A percentile compares a stretch with the other conserved stretches of the same genome.
Conservation (phyloP, 92 coral and sea anemone genomes). For the Parazoanthus darwini region DNA sequence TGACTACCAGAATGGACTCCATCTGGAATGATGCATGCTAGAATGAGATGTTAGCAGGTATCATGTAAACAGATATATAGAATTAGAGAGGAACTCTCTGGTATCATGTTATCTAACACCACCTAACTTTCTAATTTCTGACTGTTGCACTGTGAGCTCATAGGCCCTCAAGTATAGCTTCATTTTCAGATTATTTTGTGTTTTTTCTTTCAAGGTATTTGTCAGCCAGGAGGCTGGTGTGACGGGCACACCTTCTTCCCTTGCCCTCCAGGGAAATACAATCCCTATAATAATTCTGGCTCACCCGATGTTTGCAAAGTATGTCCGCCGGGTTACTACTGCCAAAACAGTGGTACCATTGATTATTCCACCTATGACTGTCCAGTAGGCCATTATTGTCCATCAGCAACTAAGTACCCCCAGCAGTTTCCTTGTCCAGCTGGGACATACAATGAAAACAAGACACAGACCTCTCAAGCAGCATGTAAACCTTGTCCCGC, state of each 20-base stretch:
- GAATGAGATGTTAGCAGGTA: no score
- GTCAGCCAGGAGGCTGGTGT: slow-evolving; percentile 95
- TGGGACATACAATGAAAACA: slow-evolving; percentile 84
- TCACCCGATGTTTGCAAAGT: slow-evolving; percentile 64
- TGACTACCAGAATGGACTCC: no score
- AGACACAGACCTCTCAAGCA: slow-evolving; percentile 70
- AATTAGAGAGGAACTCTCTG: no score
- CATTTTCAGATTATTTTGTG: neutral
- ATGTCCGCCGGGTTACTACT: slow-evolving; percentile 91
- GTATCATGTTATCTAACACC: no score
- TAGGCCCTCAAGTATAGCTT: neutral
- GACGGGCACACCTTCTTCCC: slow-evolving; percentile 90
- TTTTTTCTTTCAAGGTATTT: slow-evolving; percentile 65
- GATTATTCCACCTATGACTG: slow-evolving; percentile 66
- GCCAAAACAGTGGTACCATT: slow-evolving; percentile 80
- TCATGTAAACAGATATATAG: no score
- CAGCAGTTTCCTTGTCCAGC: slow-evolving; percentile 95
- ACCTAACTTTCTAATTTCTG: neutral
- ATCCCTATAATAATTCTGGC: slow-evolving; percentile 74
- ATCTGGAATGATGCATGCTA: no score
- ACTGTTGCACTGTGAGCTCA: neutral
- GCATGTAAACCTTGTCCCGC: slow-evolving; percentile 91
- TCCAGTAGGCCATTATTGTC: slow-evolving; percentile 95
- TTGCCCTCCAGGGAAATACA: slow-evolving; percentile 91
- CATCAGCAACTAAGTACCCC: slow-evolving; percentile 84